Base-by-base conservation (phyloP, 1,140 invertebrate species). In the Drosophila bipectinata region DNA sequence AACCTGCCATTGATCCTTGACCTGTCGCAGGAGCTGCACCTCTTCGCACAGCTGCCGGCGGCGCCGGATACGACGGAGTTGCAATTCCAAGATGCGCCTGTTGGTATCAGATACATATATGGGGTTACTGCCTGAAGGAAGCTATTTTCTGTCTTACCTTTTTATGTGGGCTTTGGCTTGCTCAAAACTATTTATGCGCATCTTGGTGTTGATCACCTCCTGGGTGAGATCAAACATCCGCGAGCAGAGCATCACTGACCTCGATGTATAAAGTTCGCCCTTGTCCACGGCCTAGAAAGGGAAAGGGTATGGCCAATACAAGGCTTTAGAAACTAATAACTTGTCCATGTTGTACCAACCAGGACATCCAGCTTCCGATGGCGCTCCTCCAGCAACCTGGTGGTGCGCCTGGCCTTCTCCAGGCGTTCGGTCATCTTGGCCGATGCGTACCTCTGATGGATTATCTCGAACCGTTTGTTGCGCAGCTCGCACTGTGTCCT, bases 171-270 rank as follows among this genome's bases (percentile, higher is more conserved):
- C 44, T 10, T 21, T 21, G 44, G 44, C 15, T 2, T 47, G 15
- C 18, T 47, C 44, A 6, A 47, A 21, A 18, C 18, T 47, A 18
- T 47, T 18, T 9, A 47, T 47, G 8, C 44, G 44, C 15, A 47
- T 47, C 44, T 47, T 47, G 15, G 44, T 47, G 44, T 18, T 47
- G 15, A 47, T 21, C 44, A 47, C 18, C 44, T 47, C 44, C 44
- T 47, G 15, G 44, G 9, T 47, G 9, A 47, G 44, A 10, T 47
- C 44, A 21, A 47, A 21, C 18, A 21, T 21, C 18, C 44, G 44
- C 15, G 44, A 47, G 9, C 9, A 10, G 9, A 47, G 18, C 44
- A 47, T 47, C 44, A 10, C 3, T 9, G 44, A 18, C 14, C 44
- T 18, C 15, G 44, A 47, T 10, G 24, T 47, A 9, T 21, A 21